Percentiles rank a stretch among this genome's conserved stretches.
Conservation (phyloP, 1,140 invertebrate species). For the Rhizoglyphus robini region DNA sequence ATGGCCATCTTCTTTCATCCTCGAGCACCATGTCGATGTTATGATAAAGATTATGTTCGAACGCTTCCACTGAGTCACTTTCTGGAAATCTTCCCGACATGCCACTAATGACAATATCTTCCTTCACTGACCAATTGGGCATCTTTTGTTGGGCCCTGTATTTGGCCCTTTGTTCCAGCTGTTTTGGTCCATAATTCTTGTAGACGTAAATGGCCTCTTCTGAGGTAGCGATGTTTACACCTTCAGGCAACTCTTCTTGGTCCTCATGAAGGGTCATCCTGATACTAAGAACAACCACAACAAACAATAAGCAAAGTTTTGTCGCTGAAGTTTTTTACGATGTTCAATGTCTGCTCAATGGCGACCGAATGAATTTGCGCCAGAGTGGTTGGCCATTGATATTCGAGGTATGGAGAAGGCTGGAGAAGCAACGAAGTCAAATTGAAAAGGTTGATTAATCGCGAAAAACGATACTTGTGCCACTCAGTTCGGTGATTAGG, state of each 20-base stretch:
- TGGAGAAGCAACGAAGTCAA: no score
- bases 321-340: no score
- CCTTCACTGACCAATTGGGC: conserved; percentile 34
- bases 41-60: conserved; percentile 18
- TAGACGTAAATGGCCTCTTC: conserved; percentile 2
- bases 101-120: conserved; percentile 30
- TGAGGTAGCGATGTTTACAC: neutral
- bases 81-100: conserved; percentile 18
- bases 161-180: neutral
- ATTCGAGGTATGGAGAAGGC: no score
- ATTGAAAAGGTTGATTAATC: no score
- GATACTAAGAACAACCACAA: no score
- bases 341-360: no score
- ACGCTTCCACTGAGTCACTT: conserved; percentile 19
- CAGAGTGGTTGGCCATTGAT: no score
- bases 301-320: no score
- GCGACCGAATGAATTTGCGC: no score
- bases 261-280: neutral
- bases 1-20: conserved; percentile 60
- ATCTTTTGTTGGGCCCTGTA: neutral
- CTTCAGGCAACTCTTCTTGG: neutral
- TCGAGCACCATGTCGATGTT: conserved; percentile 68
- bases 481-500: no score
- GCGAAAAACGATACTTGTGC: no score
- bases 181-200: neutral